These are phyloP conservation scores for Nemotelus pantherinus DNA, from an alignment of 2,888 invertebrate genomes.

Conservation along the genomic window DNA sequence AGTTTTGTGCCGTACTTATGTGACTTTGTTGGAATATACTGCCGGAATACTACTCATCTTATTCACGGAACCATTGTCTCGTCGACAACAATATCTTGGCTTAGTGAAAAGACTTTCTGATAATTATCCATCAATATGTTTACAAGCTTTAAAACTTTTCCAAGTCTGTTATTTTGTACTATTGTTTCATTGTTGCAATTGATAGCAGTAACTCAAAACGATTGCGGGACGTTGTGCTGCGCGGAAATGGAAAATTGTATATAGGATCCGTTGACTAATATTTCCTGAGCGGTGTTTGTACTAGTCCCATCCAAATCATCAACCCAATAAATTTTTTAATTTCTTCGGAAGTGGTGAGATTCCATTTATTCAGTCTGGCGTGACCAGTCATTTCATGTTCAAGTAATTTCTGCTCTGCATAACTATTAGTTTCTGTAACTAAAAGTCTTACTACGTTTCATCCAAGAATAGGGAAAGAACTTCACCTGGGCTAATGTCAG, in stretches of 20 bases:
- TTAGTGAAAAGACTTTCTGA: conserved; percentile 51
- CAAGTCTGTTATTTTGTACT: conserved; percentile 40
- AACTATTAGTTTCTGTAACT: conserved; percentile 3
- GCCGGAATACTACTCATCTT: conserved; percentile 53
- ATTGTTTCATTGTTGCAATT: conserved; percentile 47
- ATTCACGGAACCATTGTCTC: conserved; percentile 55
- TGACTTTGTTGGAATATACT: conserved; percentile 53
- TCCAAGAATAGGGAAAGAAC: conserved; percentile 9
- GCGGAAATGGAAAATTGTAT: conserved; percentile 50
- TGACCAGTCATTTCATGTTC: conserved; percentile 45
- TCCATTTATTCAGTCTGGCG: conserved; percentile 51
- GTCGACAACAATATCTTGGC: conserved; percentile 53
- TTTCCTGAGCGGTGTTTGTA: conserved; percentile 49
- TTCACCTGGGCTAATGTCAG: conserved; percentile 7
- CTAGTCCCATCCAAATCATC: conserved; percentile 52
- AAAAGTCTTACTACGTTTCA: conserved; percentile 9
- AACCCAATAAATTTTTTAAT: conserved; percentile 53
- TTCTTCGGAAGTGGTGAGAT: conserved; percentile 52
- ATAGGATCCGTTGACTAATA: conserved; percentile 51
- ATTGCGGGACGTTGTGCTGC: conserved; percentile 49
- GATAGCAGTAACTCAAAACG: conserved; percentile 52
- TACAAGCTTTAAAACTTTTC: conserved; percentile 50
- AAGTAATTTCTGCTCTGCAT: conserved; percentile 5
- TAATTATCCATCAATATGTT: conserved; percentile 49
- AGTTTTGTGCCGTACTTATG: conserved; percentile 53